phyloP scores from a whole-genome alignment of 2,888 invertebrate species.

The Itoplectis maculator region DNA sequence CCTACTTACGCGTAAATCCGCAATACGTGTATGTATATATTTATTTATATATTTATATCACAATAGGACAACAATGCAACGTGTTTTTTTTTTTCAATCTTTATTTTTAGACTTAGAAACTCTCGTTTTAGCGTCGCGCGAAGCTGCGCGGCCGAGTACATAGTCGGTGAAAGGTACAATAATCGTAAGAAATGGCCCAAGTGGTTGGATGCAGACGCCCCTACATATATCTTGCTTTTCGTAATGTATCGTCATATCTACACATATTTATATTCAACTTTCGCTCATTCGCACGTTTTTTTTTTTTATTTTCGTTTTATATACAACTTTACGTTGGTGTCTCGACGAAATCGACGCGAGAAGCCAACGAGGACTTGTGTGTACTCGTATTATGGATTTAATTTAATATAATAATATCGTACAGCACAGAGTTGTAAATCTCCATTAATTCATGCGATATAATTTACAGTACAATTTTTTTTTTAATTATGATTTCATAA shows the following conservation, averaged over 20 bases:
- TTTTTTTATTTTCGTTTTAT: too few species aligned
- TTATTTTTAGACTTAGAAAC: slow-evolving; percentile 10
- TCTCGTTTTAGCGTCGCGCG: background rate
- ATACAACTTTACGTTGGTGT: slow-evolving; percentile 4
- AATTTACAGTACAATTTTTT: too few species aligned
- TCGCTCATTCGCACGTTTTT: slow-evolving; percentile 11
- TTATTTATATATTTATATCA: too few species aligned
- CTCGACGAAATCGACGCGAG: background rate
- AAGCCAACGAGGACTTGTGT: slow-evolving; percentile 7
- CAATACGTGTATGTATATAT: background rate
- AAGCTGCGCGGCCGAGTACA: background rate
- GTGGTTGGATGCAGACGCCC: slow-evolving; percentile 1
- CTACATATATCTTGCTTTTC: slow-evolving; percentile 8
- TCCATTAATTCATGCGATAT: too few species aligned
- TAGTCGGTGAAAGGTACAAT: background rate
- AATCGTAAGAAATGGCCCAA: slow-evolving; percentile 18
- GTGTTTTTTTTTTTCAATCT: background rate
- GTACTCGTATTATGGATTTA: slow-evolving; percentile 40
- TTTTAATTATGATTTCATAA: too few species aligned
- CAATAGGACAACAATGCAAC: slow-evolving; percentile 18
- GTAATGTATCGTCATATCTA: slow-evolving; percentile 6
- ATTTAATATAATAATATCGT: slow-evolving; percentile 44
- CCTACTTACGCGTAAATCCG: background rate
- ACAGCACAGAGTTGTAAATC: too few species aligned
- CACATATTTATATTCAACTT: slow-evolving; percentile 10